A percentile compares a stretch with the other conserved stretches of the same genome.
These are phyloP conservation scores for Morpho helenor DNA, from an alignment of 2,888 invertebrate genomes.

Conservation along the genomic window DNA sequence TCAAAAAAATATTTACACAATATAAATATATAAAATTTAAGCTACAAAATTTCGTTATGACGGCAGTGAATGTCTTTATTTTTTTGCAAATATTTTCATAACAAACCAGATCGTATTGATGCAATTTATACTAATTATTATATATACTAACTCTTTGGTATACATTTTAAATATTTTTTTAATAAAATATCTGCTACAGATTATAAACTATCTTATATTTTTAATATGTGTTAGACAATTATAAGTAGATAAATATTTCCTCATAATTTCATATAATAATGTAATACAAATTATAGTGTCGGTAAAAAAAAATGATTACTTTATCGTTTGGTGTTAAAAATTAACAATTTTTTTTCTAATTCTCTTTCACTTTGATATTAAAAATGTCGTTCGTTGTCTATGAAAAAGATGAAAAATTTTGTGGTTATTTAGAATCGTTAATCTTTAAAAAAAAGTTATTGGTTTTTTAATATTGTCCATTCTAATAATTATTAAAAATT, in stretches of 20 bases:
- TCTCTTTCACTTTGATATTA: too few relatives aligned
- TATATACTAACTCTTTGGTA: conserved; percentile 53
- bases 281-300: background rate
- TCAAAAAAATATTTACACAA: conserved; percentile 27
- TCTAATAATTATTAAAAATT: conserved; percentile 34
- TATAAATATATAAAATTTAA: conserved; percentile 35
- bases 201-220: conserved; percentile 24
- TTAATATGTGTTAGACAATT: conserved; percentile 19
- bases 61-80: conserved; percentile 44
- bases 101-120: conserved; percentile 22
- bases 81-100: conserved; percentile 28
- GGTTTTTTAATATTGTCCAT: background rate
- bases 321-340: too few relatives aligned
- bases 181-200: conserved; percentile 30
- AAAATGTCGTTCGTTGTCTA: too few relatives aligned
- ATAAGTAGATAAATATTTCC: conserved; percentile 16
- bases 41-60: conserved; percentile 36
- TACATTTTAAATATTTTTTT: conserved; percentile 39
- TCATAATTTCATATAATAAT: background rate
- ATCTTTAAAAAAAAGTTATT: too few relatives aligned
- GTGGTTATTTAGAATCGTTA: too few relatives aligned
- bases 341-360: too few relatives aligned
- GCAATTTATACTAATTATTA: conserved; percentile 25
- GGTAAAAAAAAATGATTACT: too few relatives aligned
- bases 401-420: too few relatives aligned